These are phyloP conservation scores for Lynx canadensis DNA, from an alignment of 2,113 vertebrate genomes.

Conservation along the genomic window DNA sequence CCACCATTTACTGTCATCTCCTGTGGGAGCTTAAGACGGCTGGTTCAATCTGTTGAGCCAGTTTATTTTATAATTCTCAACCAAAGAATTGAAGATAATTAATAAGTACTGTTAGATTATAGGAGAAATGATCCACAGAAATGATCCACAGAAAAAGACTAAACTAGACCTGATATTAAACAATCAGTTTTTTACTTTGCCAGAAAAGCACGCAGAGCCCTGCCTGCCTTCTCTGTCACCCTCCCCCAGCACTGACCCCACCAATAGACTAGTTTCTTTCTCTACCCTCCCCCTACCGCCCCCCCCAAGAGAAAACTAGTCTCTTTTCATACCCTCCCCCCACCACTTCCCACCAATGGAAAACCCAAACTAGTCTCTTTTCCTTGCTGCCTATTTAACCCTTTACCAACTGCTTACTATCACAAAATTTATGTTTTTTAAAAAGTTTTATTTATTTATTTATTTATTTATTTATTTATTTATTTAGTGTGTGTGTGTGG, in stretches of 20 bases:
- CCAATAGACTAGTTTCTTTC: background rate
- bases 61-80: constrained; percentile 26
- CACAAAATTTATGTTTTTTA: too few relatives aligned
- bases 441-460: too few relatives aligned
- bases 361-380: background rate
- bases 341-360: too few relatives aligned
- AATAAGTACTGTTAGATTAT: background rate
- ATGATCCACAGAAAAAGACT: background rate
- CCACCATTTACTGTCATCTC: background rate
- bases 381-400: background rate
- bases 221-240: background rate
- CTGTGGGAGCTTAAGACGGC: background rate
- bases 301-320: background rate
- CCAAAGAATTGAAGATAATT: constrained; percentile 9
- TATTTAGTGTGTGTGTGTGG: too few relatives aligned
- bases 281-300: background rate
- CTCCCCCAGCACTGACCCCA: too few relatives aligned
- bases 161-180: background rate
- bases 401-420: background rate
- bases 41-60: background rate
- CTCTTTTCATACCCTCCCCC: background rate
- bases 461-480: too few relatives aligned
- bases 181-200: background rate
- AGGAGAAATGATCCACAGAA: background rate
- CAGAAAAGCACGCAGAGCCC: background rate